Evolutionary conservation across 2,888 invertebrate genomes (phyloP), one percentile per base, ranked within the genome.

Genomic region (Adelphocoris suturalis): DNA sequence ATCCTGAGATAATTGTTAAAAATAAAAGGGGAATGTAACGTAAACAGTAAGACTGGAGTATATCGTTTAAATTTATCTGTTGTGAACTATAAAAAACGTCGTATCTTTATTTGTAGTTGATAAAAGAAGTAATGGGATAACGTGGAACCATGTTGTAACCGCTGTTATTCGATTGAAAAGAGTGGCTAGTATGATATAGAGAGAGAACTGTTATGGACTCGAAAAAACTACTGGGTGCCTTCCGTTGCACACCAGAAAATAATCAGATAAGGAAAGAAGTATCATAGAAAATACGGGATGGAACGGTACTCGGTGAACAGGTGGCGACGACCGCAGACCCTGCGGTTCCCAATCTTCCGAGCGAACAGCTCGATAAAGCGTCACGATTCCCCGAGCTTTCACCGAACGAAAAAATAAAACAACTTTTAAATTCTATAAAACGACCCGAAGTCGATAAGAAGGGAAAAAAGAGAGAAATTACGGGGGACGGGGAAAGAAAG

Each of bases 401-500:
- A 68, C 68, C 23, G 11, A 23, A 12, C 23, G 11, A 68, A 68
- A 68, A 68, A 68, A 68, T 68, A 7, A 68, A 68, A 68, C 68
- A 19, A 23, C 68, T 13, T 68, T 68, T 68, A 68, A 68, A 68
- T 68, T 68, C 68, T 68, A 68, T 68, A 68, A 68, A 68, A 68
- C 11, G 68, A 13, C 27, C 68, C 12, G 2, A 23, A 4, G 23
- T 68, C 57, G 57, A 57, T n/a, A n/a, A 37, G 37, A 7, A 52
- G 52, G 13, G 68, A 68, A 23, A 68, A 23, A 68, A 37, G 37
- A 37, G 37, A 37, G 37, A 68, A 68, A 68, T 68, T 19, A 68
- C 27, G 68, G 68, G 12, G 5, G 5, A 4, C 1, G 2, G 2
- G 23, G 27, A 68, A 23, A 23, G 19, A 23, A 68, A 68, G 23